Base-by-base conservation (phyloP, 2,113 vertebrate genomes). In the Cololabis saira region DNA sequence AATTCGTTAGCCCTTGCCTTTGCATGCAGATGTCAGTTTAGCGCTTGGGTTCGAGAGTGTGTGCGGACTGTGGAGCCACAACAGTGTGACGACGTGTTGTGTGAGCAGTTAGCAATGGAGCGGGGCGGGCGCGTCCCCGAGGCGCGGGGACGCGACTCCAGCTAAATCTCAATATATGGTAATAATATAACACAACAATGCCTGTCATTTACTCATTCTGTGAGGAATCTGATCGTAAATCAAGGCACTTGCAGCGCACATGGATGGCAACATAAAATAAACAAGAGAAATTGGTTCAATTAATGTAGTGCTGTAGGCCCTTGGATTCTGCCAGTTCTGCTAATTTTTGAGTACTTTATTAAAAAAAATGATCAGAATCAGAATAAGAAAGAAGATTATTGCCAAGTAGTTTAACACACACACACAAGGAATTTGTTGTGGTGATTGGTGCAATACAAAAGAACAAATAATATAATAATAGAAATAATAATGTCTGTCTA, bases 81-180 rank as follows among this genome's bases (percentile, higher is more conserved):
- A 51, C 27, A 45, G 77, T 61, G 74, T 87, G 85, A 69, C 77
- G 88, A 91, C 90, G 90, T 91, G 90, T 82, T 80, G 67, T 72
- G 78, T 43, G 81, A 76, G 18, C 70, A 79, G 64, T 47, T 62
- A 86, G 90, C 84, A 90, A 90, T 90, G 88, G 87, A 83, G 88
- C 87, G 81, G 85, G 74, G 81, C 79, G 52, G 69, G 71, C 64
- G 85, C 86, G 88, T 91, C 86, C 85, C 79, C 76, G 67, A 4
- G 57, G 61, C 62, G 21, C 18, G 11, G 67, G 24, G 69, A 65
- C 67, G 48, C 54, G 50, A 45, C 50, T 4, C 6, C 3, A 22
- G 17, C 19, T 13, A 12, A 63, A 53, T 12, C 12, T 1, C 16
- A 9, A 14, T 24, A 18, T 13, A 24, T 5, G 5, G 15, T 4